These are phyloP conservation scores for Magallana gigas DNA, from an alignment of 1,140 invertebrate species.

Conservation along the genomic window DNA sequence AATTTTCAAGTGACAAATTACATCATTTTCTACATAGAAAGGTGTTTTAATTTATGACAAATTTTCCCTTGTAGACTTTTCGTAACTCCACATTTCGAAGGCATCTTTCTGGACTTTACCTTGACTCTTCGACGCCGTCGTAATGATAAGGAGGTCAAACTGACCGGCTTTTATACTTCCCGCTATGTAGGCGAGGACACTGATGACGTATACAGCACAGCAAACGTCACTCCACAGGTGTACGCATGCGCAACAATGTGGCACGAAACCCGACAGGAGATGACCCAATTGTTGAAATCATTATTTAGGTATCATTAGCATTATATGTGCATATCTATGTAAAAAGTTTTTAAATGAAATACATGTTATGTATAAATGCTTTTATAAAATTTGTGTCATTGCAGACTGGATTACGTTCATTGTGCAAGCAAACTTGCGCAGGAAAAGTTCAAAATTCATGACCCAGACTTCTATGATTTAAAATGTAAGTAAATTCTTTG, in stretches of 20 bases:
- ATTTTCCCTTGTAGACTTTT: constrained; percentile 84
- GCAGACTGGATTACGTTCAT: constrained; percentile 77
- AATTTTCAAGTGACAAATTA: no score
- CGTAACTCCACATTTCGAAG: constrained; percentile 95
- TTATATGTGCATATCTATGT: no score
- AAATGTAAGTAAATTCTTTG: constrained; percentile 83
- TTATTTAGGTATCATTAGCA: constrained; percentile 75
- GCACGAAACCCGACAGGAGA: constrained; percentile 97
- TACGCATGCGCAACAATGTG: constrained; percentile 99
- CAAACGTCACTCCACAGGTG: constrained; percentile 86
- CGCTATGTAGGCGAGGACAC: constrained; percentile 66
- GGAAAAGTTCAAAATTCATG: constrained; percentile 93
- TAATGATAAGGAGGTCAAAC: constrained; percentile 95
- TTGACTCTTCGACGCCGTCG: constrained; percentile 94
- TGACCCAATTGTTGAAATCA: constrained; percentile 84
- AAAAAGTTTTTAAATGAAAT: no score
- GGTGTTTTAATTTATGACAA: no score
- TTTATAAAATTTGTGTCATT: constrained; percentile 30
- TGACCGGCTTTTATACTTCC: constrained; percentile 68
- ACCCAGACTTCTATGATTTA: constrained; percentile 98
- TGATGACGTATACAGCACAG: constrained; percentile 85
- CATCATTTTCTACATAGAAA: no score
- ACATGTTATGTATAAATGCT: not conserved
- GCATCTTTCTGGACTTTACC: constrained; percentile 96
- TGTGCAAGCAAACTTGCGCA: constrained; percentile 84